A percentile compares a stretch with the other conserved stretches of the same genome.
These are phyloP conservation scores for Alcedo quadribrachys DNA, from an alignment of 2,797 vertebrate species.

Conservation along the genomic window DNA sequence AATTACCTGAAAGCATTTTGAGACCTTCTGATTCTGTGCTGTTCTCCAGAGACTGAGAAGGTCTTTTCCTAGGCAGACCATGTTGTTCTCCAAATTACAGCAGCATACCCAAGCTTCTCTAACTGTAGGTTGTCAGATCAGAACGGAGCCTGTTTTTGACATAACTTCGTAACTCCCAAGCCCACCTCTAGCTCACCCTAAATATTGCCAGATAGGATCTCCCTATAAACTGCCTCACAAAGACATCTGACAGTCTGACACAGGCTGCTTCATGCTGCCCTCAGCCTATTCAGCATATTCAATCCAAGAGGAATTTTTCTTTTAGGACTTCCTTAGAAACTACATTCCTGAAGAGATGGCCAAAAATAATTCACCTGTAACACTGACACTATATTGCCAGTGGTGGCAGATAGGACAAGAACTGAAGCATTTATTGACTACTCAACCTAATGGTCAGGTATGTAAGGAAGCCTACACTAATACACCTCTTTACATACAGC, in stretches of 20 bases:
- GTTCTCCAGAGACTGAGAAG: not conserved
- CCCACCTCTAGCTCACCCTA: not conserved
- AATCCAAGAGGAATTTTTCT: not conserved
- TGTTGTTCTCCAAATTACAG: not conserved
- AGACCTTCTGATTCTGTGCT: not conserved
- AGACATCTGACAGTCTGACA: not conserved
- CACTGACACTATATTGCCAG: not conserved
- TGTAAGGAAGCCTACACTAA: not conserved
- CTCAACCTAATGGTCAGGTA: not conserved
- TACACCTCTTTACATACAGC: not conserved
- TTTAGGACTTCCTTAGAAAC: accelerated
- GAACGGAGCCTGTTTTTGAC: not conserved
- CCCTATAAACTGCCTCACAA: not conserved
- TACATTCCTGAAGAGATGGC: not conserved
- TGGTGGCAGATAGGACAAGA: not conserved
- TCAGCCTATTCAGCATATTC: not conserved
- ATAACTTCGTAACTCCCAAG: not conserved
- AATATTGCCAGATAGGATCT: not conserved
- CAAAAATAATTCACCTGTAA: not conserved
- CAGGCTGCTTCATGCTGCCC: not conserved
- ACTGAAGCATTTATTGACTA: not conserved
- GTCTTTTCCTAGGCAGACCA: not conserved
- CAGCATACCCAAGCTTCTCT: not conserved
- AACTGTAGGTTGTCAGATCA: not conserved
- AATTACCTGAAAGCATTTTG: not conserved